Percentiles rank a stretch among this genome's conserved stretches.
These are phyloP conservation scores for Drosophila anomalipes DNA, from an alignment of 2,888 invertebrate genomes.

Conservation along the genomic window DNA sequence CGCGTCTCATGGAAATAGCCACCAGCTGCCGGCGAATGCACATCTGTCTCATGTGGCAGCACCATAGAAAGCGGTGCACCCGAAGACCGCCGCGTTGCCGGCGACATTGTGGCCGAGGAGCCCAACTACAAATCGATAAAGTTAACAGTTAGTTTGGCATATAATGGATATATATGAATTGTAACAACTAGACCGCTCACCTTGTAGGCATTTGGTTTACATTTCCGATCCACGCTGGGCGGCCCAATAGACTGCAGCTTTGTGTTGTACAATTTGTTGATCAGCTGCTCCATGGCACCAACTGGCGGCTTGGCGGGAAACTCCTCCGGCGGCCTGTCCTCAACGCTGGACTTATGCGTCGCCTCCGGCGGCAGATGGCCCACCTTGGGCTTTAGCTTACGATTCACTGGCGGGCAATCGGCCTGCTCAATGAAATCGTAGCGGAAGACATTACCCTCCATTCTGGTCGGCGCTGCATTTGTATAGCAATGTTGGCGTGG, in stretches of 20 bases:
- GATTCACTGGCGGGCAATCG: constrained; percentile 90
- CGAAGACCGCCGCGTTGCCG: constrained; percentile 75
- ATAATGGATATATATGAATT: not conserved
- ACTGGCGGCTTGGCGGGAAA: constrained; percentile 82
- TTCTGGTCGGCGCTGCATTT: constrained; percentile 86
- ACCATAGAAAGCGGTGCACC: constrained; percentile 83
- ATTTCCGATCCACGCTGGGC: constrained; percentile 88
- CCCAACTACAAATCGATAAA: constrained; percentile 48
- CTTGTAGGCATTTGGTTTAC: constrained; percentile 87
- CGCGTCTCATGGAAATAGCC: constrained; percentile 79
- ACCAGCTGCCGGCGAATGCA: constrained; percentile 53
- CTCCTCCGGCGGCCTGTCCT: constrained; percentile 82
- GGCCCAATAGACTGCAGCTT: constrained; percentile 81
- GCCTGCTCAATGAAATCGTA: constrained; percentile 86
- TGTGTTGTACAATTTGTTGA: constrained; percentile 61
- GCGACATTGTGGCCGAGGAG: constrained; percentile 72
- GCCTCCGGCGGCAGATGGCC: constrained; percentile 27
- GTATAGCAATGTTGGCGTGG: constrained; percentile 86
- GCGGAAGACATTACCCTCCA: constrained; percentile 86
- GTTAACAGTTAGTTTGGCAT: not conserved
- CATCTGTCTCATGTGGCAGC: constrained; percentile 76
- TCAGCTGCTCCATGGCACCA: constrained; percentile 63
- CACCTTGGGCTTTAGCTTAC: constrained; percentile 90
- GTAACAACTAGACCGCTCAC: constrained; percentile 67
- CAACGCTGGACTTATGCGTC: constrained; percentile 51